These are phyloP conservation scores for Perodicticus potto DNA, from an alignment of 2,797 vertebrate genomes.

Conservation along the genomic window DNA sequence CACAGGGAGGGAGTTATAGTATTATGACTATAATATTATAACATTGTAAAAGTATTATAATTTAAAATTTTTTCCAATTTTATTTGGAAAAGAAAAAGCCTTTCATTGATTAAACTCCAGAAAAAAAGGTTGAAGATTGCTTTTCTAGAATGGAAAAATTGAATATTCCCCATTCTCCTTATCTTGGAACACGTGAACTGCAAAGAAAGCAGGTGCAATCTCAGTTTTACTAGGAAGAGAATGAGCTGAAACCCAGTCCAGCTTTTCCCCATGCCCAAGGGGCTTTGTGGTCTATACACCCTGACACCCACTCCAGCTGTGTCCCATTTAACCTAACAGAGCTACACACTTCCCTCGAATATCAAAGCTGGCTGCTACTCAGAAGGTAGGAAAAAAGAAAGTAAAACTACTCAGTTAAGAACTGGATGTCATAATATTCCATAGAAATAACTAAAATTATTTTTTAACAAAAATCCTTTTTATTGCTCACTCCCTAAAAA, in stretches of 20 bases:
- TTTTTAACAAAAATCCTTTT: background rate
- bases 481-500: constrained; percentile 20
- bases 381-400: background rate
- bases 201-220: background rate
- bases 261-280: background rate
- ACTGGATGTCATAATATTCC: background rate
- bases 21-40: too few relatives aligned
- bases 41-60: background rate
- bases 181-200: background rate
- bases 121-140: background rate
- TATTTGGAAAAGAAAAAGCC: background rate
- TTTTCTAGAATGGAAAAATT: background rate
- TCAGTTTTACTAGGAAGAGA: background rate
- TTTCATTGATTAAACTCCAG: constrained; percentile 3
- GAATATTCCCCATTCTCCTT: background rate
- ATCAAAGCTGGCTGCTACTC: background rate
- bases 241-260: background rate
- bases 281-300: background rate
- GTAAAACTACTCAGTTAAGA: background rate
- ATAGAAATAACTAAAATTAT: background rate
- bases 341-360: background rate
- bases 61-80: constrained; percentile 11
- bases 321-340: background rate
- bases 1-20: too few relatives aligned
- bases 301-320: background rate